Conservation (phyloP, 2,888 invertebrate species). For the Lutraria lutraria region DNA sequence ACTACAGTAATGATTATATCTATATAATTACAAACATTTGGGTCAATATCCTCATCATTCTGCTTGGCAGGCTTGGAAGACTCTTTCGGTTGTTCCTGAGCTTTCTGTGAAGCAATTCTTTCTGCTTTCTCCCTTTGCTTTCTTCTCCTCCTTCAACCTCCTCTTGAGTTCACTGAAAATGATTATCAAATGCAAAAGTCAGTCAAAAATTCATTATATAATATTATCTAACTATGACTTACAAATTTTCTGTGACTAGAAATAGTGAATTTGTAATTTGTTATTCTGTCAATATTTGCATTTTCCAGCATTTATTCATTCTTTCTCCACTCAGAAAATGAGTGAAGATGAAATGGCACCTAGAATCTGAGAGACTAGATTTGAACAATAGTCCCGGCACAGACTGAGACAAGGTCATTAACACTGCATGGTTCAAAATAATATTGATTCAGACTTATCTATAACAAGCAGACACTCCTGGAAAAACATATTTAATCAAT, state of each 20-base stretch:
- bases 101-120: conserved; percentile 87
- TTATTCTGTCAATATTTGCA: too few species aligned
- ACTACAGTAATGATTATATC: too few species aligned
- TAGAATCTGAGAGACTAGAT: too few species aligned
- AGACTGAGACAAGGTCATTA: conserved; percentile 55
- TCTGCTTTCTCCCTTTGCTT: conserved; percentile 96
- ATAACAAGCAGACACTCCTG: not conserved
- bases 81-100: conserved; percentile 83
- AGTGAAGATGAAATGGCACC: too few species aligned
- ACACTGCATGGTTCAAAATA: conserved; percentile 63
- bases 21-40: conserved; percentile 90
- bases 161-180: conserved; percentile 95
- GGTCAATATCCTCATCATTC: conserved; percentile 94
- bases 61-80: conserved; percentile 57
- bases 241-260: too few species aligned
- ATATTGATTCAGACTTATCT: not conserved
- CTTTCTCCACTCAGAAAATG: too few species aligned
- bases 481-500: too few species aligned
- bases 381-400: too few species aligned
- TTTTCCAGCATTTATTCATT: too few species aligned
- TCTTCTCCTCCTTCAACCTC: conserved; percentile 96
- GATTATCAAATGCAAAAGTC: not conserved
- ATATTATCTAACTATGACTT: too few species aligned
- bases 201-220: too few species aligned
- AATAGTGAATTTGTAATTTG: too few species aligned